phyloP scores from a whole-genome alignment of 2,888 invertebrate species.

The Chrysotoxum bicinctum region DNA sequence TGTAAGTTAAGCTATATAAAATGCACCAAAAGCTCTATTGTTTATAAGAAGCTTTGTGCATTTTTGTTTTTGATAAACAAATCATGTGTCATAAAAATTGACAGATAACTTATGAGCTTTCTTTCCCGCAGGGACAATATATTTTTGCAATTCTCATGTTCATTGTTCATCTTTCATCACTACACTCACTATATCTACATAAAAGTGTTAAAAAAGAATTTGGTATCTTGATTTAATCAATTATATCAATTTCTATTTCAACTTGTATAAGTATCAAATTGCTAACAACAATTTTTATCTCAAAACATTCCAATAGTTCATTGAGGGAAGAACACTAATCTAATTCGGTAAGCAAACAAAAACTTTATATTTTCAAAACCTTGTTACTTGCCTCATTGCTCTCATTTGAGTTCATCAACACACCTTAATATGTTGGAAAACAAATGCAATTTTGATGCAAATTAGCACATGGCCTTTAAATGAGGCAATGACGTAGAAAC shows the following conservation, averaged over 20 bases:
- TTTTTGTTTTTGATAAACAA: constrained; percentile 44
- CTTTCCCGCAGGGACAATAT: not conserved
- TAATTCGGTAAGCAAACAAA: not conserved
- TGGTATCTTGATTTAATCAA: not conserved
- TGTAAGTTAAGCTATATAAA: not conserved
- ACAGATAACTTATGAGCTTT: constrained; percentile 22
- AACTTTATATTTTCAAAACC: not conserved
- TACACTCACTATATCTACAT: too few relatives aligned
- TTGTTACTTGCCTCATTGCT: not conserved
- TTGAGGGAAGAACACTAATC: not conserved
- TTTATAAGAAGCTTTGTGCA: constrained; percentile 6
- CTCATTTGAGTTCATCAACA: constrained; percentile 16
- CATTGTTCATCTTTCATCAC: constrained; percentile 10
- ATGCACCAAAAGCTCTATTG: constrained; percentile 20
- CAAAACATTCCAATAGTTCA: not conserved
- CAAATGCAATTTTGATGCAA: constrained; percentile 1
- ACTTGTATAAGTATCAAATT: not conserved
- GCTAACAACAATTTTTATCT: not conserved
- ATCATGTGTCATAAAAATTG: constrained; percentile 17
- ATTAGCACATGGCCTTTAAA: constrained; percentile 21
- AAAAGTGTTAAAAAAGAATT: not conserved
- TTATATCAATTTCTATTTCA: not conserved
- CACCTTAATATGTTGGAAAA: constrained; percentile 3
- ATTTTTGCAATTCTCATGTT: not conserved
- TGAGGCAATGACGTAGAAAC: constrained; percentile 28